These are phyloP conservation scores for Operophtera brumata DNA, from an alignment of 2,888 invertebrate species.

Conservation along the genomic window DNA sequence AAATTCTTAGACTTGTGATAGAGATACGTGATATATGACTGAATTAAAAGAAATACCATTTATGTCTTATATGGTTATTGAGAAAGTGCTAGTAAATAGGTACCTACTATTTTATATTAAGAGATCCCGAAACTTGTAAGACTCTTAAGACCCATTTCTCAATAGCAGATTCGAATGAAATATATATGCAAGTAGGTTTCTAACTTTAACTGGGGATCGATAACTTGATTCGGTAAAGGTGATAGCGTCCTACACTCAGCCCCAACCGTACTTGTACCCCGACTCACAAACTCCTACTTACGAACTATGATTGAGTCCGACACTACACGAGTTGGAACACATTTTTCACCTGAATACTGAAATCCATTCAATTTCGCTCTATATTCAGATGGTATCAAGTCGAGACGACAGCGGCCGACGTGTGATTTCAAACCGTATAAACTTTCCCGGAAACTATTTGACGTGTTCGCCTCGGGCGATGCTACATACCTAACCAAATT, in stretches of 20 bases:
- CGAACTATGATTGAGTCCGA: constrained; percentile 15
- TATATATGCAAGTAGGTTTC: too few relatives aligned
- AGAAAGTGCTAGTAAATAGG: too few relatives aligned
- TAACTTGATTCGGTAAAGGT: not conserved
- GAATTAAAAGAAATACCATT: too few relatives aligned
- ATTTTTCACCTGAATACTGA: constrained; percentile 12
- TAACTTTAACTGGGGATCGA: not conserved
- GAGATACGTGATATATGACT: too few relatives aligned
- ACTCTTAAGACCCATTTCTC: too few relatives aligned
- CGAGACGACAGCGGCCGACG: not conserved
- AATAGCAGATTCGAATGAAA: too few relatives aligned
- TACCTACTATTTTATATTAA: too few relatives aligned
- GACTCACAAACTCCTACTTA: not conserved
- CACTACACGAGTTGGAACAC: constrained; percentile 16
- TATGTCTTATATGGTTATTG: too few relatives aligned
- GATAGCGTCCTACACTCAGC: not conserved
- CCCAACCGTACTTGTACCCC: not conserved
- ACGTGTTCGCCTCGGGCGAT: not conserved
- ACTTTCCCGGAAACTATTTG: constrained; percentile 9
- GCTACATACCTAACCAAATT: not conserved
- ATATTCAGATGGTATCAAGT: not conserved
- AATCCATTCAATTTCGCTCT: constrained; percentile 3
- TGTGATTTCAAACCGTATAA: constrained; percentile 3
- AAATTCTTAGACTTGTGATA: too few relatives aligned
- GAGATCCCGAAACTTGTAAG: too few relatives aligned